Evolutionary conservation across 2,797 vertebrate genomes (phyloP), one percentile per base, ranked within the genome.

Genomic region (Galago senegalensis): DNA sequence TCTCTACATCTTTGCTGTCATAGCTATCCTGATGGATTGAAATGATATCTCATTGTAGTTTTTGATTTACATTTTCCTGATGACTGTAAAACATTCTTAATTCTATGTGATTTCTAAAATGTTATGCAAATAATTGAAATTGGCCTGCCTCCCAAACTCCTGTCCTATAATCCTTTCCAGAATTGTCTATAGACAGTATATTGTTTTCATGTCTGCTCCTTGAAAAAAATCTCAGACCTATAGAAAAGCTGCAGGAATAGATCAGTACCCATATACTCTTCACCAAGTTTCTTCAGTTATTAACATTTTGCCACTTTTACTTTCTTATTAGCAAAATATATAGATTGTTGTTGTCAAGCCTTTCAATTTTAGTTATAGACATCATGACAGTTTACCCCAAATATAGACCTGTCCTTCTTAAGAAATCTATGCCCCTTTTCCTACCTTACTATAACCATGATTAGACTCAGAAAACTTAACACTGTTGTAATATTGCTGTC

Each of bases 341-440:
- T 11, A 75, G 61, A 77, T 83, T 72, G 25, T 76, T 67, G 5
- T 53, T 72, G 29, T 70, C 70, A 83, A 84, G 67, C 34, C 56
- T 58, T 88, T 79, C 34, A 65, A 67, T 56, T 72, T 88, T 73
- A 53, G 31, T 77, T 80, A n/a, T 17, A 75, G 21, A 49, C 37
- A 77, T 69, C 34, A 49, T 80, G 37, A 27, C 18, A 56, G 49
- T 88, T 76, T 13, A 76, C 25, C 2, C n/a, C 9, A 73, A 82
- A 77, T 80, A 75, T 93, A 84, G 77, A 84, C n/a, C 3, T 93
- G 23, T 93, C 25, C 34, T 88, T 67, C 31, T 87, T 81, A 80
- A 80, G 43, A 75, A n/a, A 63, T 40, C 12, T 0, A 29, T 13
- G 12, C 4, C 61, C 9, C 37, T 60, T 43, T 70, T 69, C 18